phyloP scores from a whole-genome alignment of 2,888 invertebrate genomes.

The Sericinus montela region DNA sequence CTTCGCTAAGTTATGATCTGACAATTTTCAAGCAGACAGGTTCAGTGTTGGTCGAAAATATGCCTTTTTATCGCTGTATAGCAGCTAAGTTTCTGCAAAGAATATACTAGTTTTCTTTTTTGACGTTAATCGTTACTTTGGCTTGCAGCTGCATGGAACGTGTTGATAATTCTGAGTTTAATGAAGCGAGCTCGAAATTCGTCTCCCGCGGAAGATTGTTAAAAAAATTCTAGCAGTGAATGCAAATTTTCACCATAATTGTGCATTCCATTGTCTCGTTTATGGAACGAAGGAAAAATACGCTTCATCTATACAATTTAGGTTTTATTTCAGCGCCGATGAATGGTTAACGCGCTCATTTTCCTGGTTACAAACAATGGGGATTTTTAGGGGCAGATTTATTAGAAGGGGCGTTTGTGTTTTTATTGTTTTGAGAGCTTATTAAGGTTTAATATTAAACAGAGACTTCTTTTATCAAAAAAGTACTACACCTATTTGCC shows the following conservation, averaged over 20 bases:
- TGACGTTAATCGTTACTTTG: conserved; percentile 58
- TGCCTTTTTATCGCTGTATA: conserved; percentile 41
- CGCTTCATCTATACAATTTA: conserved; percentile 25
- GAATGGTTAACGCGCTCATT: conserved; percentile 22
- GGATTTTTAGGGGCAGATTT: conserved; percentile 17
- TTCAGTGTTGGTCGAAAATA: conserved; percentile 52
- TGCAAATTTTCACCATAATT: conserved; percentile 72
- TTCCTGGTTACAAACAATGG: conserved; percentile 21
- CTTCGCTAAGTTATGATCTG: conserved; percentile 63
- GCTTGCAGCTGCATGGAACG: conserved; percentile 54
- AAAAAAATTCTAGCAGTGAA: conserved; percentile 65
- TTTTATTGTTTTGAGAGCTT: conserved; percentile 19
- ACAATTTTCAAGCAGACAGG: conserved; percentile 53
- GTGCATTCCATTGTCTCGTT: conserved; percentile 72
- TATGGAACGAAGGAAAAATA: conserved; percentile 55
- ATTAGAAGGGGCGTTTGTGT: conserved; percentile 8
- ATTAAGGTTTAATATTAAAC: conserved; percentile 11
- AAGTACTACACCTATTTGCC: too few relatives aligned
- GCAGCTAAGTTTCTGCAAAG: conserved; percentile 31
- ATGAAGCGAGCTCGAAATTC: conserved; percentile 67
- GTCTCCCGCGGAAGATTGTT: conserved; percentile 64
- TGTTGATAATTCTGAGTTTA: conserved; percentile 74
- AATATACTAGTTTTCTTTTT: conserved; percentile 35
- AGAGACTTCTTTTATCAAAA: too few relatives aligned
- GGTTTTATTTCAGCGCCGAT: conserved; percentile 20